These are phyloP conservation scores for Caenorhabditis drosophilae DNA, from an alignment of 2,888 invertebrate genomes.

Conservation along the genomic window DNA sequence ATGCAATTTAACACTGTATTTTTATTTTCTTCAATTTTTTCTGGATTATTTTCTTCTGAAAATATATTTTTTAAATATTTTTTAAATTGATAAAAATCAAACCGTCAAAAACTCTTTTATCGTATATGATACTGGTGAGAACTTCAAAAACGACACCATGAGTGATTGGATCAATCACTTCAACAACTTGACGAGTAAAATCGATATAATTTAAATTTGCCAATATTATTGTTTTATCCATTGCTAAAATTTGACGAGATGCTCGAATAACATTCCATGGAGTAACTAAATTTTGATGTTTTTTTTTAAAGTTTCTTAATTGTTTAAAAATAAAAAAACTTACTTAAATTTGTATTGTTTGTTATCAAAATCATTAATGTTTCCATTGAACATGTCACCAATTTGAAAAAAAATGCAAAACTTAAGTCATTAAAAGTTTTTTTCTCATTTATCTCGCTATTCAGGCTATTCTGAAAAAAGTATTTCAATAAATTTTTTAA, in stretches of 20 bases:
- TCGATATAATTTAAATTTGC: constrained; percentile 18
- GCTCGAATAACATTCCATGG: constrained; percentile 43
- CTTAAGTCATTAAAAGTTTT: constrained; percentile 9
- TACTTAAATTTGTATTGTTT: constrained; percentile 23
- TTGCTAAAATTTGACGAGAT: constrained; percentile 29
- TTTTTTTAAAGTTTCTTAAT: not conserved
- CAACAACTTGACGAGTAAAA: constrained; percentile 28
- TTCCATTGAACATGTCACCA: constrained; percentile 37
- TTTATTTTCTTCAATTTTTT: not conserved
- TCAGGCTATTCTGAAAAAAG: constrained; percentile 27
- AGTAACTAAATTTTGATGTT: constrained; percentile 28
- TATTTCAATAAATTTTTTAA: not conserved
- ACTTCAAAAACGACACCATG: constrained; percentile 34
- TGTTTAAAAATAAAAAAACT: not conserved
- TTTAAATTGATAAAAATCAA: not conserved
- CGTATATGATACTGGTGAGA: constrained; percentile 26
- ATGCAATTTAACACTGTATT: constrained; percentile 4
- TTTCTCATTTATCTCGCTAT: constrained; percentile 3
- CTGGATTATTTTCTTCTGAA: constrained; percentile 16
- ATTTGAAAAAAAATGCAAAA: constrained; percentile 45
- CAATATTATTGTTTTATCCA: constrained; percentile 33
- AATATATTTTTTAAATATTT: not conserved
- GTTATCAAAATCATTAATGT: constrained; percentile 34
- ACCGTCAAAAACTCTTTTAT: constrained; percentile 16
- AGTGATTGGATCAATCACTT: constrained; percentile 27